Evolutionary conservation across 2,797 vertebrate genomes (phyloP).

Genomic region (Hapalemur alaotrensis): DNA sequence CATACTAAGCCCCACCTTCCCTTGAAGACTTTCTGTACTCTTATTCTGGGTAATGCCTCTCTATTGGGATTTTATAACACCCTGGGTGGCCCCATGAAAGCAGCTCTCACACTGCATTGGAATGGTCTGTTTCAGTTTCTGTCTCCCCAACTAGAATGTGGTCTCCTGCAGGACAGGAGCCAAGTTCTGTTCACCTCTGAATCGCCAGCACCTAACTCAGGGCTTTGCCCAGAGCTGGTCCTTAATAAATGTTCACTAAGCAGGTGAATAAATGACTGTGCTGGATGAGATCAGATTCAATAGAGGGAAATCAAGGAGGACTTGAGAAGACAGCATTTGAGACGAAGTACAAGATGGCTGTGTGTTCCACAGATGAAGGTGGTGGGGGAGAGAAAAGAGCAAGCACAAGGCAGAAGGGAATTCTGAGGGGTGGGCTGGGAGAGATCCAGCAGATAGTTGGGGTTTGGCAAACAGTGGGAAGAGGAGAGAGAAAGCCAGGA

Average conservation of each 20-base stretch:
- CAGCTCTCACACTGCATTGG: conserved; percentile 23
- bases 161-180: background rate
- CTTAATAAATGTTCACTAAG: background rate
- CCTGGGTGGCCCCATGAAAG: conserved; percentile 36
- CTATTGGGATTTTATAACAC: conserved; percentile 49
- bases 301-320: conserved; percentile 5
- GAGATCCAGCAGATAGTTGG: conserved; percentile 18
- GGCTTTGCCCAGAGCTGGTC: background rate
- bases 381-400: background rate
- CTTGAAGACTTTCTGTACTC: conserved; percentile 61
- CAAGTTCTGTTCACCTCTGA: background rate
- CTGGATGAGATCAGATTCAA: background rate
- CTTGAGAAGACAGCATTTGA: background rate
- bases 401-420: conserved; percentile 19
- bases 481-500: conserved; percentile 8
- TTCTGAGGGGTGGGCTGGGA: background rate
- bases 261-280: background rate
- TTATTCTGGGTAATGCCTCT: conserved; percentile 69
- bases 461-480: conserved; percentile 23
- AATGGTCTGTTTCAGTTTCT: conserved; percentile 14
- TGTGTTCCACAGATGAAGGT: background rate
- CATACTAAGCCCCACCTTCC: conserved; percentile 39
- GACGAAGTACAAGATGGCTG: background rate
- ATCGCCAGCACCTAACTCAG: conserved; percentile 1
- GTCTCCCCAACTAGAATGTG: background rate